A percentile compares a stretch with the other conserved stretches of the same genome.
Evolutionary conservation across 2,888 invertebrate genomes (phyloP).

Genomic region (Oxyteleia sp.): DNA sequence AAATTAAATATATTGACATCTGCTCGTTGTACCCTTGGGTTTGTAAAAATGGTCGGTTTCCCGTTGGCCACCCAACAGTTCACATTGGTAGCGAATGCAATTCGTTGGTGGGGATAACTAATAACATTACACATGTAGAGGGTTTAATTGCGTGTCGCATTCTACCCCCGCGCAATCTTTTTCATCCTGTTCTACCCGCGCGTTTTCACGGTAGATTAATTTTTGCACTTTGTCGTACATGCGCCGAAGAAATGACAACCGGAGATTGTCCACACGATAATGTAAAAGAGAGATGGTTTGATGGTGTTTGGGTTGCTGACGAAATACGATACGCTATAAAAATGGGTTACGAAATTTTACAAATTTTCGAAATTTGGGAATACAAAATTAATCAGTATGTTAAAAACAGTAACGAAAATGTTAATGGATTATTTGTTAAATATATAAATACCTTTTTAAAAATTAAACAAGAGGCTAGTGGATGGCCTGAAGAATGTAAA

Average conservation of each 20-base stretch:
- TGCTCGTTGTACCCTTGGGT: slow-evolving; percentile 72
- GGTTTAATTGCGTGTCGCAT: slow-evolving; percentile 77
- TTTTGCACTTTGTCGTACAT: slow-evolving; percentile 83
- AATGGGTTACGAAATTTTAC: slow-evolving; percentile 80
- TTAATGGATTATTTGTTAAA: no score
- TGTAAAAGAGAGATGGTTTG: slow-evolving; percentile 75
- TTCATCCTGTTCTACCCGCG: slow-evolving; percentile 77
- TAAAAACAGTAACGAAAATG: background rate
- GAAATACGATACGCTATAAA: slow-evolving; percentile 81
- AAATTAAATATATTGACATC: slow-evolving; percentile 41
- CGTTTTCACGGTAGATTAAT: slow-evolving; percentile 78
- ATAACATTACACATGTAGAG: slow-evolving; percentile 62
- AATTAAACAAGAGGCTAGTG: no score
- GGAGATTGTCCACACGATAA: slow-evolving; percentile 78
- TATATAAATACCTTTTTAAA: no score
- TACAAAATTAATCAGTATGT: no score
- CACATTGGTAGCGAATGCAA: slow-evolving; percentile 71
- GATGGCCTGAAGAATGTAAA: no score
- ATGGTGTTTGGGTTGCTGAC: slow-evolving; percentile 83
- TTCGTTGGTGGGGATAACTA: slow-evolving; percentile 36
- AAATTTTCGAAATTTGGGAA: slow-evolving; percentile 82
- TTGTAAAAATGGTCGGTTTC: slow-evolving; percentile 77
- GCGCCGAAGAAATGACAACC: slow-evolving; percentile 77
- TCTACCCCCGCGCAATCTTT: slow-evolving; percentile 76
- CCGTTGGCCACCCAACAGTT: slow-evolving; percentile 78